Base-by-base conservation (phyloP, 2,797 vertebrate genomes). In the Notamacropus eugenii region DNA sequence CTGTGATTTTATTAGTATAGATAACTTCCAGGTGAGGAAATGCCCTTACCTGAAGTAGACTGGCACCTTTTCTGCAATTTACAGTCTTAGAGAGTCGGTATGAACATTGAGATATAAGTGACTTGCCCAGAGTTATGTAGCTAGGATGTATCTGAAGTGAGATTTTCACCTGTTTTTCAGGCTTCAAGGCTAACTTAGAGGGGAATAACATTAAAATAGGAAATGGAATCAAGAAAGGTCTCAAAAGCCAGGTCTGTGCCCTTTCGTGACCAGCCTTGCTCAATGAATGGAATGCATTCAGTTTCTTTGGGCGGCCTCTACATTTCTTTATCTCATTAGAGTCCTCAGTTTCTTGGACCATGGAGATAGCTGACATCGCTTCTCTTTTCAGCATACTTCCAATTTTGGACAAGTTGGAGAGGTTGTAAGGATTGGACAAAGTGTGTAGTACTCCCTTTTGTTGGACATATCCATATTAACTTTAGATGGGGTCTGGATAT, bases 1-100 rank as follows among this genome's bases (percentile, higher is more conserved):
- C 19, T 74, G n/a, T 74, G 74, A 82, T 46, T 82, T 82, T 40
- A 82, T 82, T 82, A 24, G 19, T 24, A 31, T 27, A 46, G 40
- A 82, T 46, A 46, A 16, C 19, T 46, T 31, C 22, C 19, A 40
- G 40, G 40, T 24, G 40, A 24, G 19, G 8, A 82, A 82, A 27
- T 0, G 0, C 4, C 67, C 3, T 40, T 2, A 46, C 9, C 22
- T 82, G n/a, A 46, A 46, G 22, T 24, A 82, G 2, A 14, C 22
- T 82, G 74, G 19, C n/a, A 82, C 22, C n/a, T 82, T 46, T 82
- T 24, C 74, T 82, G 40, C 40, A 82, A 46, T 24, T 82, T 82
- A 27, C 22, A 46, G 8, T 82, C 40, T 82, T 82, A 82, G n/a
- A 46, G 16, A 19, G n/a, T 82, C 46, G 22, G 31, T 14, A 10